Percentiles rank a stretch among this genome's conserved stretches.
Evolutionary conservation across 2,888 invertebrate species (phyloP).

Genomic region (Hipparchia sbordonii): DNA sequence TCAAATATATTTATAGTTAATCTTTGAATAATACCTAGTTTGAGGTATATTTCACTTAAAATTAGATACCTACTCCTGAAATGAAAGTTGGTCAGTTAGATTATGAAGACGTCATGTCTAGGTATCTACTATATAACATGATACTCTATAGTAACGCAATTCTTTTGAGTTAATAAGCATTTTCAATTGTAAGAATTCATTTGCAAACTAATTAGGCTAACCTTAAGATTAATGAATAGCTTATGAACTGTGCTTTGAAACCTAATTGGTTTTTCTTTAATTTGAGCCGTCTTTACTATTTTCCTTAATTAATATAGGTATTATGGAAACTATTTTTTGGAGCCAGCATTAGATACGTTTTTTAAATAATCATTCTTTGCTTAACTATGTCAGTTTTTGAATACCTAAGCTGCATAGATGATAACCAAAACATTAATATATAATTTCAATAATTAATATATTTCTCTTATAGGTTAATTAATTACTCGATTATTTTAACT

Average conservation of each 20-base stretch:
- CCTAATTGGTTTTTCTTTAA: constrained; percentile 28
- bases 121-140: not conserved
- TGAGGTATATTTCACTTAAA: no score
- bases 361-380: not conserved
- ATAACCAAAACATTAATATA: no score
- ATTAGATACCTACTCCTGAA: not conserved
- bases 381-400: no score
- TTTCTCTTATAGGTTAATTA: no score
- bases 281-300: constrained; percentile 10
- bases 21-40: no score
- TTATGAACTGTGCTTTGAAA: constrained; percentile 29
- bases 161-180: not conserved
- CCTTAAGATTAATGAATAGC: constrained; percentile 32
- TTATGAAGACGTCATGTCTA: no score
- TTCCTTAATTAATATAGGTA: not conserved
- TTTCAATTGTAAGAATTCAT: constrained; percentile 24
- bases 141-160: not conserved
- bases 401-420: no score
- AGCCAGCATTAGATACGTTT: not conserved
- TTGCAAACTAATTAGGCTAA: constrained; percentile 32
- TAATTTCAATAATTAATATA: no score
- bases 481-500: no score
- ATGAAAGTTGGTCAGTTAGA: not conserved
- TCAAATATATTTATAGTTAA: no score
- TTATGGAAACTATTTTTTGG: no score